Conservation (phyloP, 2,113 vertebrate species). For the Albula goreensis region DNA sequence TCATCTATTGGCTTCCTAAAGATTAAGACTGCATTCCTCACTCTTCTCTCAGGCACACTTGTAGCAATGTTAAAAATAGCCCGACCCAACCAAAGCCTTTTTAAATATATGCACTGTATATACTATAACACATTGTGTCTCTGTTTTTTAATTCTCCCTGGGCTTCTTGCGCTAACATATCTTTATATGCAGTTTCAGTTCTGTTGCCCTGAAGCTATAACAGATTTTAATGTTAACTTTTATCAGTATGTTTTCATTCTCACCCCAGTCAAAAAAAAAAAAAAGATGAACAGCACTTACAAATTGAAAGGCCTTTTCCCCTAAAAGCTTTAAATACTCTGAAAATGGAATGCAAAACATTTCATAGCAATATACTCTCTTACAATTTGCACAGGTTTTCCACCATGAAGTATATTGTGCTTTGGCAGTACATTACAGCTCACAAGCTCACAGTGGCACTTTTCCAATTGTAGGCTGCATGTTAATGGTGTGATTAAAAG, state of each 20-base stretch:
- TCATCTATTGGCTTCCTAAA: neutral
- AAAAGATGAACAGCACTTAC: neutral
- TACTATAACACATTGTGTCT: neutral
- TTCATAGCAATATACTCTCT: neutral
- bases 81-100: neutral
- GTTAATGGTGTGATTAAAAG: neutral
- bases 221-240: slow-evolving; percentile 2
- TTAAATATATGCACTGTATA: neutral
- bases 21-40: neutral
- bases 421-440: neutral
- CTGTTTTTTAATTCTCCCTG: neutral
- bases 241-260: neutral
- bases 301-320: neutral
- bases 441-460: neutral
- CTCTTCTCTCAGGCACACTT: neutral
- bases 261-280: neutral
- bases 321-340: neutral
- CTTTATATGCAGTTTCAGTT: neutral
- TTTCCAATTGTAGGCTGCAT: neutral
- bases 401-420: neutral
- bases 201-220: neutral
- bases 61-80: neutral
- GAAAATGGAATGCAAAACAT: neutral
- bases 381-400: neutral
- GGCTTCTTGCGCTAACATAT: neutral